Base-by-base conservation (phyloP, 2,113 vertebrate genomes). In the Ageneiosus marmoratus region DNA sequence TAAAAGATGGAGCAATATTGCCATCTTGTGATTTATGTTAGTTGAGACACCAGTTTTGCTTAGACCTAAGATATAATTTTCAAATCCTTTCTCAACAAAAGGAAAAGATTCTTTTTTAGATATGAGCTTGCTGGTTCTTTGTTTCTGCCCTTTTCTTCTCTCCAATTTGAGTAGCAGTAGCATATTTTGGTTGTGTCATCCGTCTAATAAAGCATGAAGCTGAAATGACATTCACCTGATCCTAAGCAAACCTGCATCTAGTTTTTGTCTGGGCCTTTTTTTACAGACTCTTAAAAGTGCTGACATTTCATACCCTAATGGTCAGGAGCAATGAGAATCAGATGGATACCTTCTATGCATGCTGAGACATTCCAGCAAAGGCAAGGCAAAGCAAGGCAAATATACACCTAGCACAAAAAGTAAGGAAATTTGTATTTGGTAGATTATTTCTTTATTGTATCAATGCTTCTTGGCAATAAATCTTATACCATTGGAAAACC, bases 1-100 rank as follows among this genome's bases (percentile, higher is more conserved):
- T 32, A 34, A 65, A 65, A 65, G 12, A 55, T 55, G 62, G 18
- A 69, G 48, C 62, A 69, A 50, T 65, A 51, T 80, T 80, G 79
- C 79, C 79, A 51, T 27, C 79, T 80, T 67, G 79, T 80, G 79
- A 67, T 69, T 69, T 55, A n/a, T 55, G 48, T 55, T 69, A 15
- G 46, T 51, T 32, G 55, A 78, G 22, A 60, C 11, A 58, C 7
- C 5, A 10, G 12, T 16, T 60, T 63, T 32, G 29, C 32, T 46
- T n/a, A 8, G 5, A 24, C 51, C 6, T 46, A 18, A 29, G 29
- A 60, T 46, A 44, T 44, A 32, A 13, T 32, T 37, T 56, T 62
- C 13, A 62, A 29, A 29, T 4, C 18, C 29, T 65, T 6, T 69
- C 22, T 44, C 9, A 67, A 41, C 16, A 67, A 67, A 22, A 67